Percentiles rank a stretch among this genome's conserved stretches.
phyloP scores from a whole-genome alignment of 1,140 invertebrate species.

The Calycopis cecrops region DNA sequence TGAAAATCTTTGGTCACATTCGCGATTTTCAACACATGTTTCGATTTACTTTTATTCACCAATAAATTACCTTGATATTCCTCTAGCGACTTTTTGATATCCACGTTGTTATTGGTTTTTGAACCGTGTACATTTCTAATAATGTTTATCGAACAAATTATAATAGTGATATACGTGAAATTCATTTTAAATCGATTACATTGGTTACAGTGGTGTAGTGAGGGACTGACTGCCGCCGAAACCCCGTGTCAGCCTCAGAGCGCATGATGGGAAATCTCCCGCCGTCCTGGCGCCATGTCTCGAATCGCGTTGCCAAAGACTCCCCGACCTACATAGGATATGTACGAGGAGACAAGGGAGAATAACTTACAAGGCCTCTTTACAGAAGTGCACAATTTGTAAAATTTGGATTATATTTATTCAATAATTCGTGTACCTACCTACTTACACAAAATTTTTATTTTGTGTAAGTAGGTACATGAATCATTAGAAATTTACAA shows the following conservation, averaged over 20 bases:
- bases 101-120: conserved; percentile 29
- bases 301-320: conserved; percentile 4
- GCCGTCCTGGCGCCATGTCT: conserved; percentile 28
- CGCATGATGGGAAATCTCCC: conserved; percentile 23
- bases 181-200: conserved; percentile 8
- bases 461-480: neutral
- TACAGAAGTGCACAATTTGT: no score
- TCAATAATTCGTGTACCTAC: neutral
- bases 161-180: neutral
- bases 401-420: neutral
- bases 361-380: no score
- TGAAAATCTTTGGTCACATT: conserved; percentile 41
- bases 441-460: neutral
- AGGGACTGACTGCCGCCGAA: neutral
- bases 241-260: neutral
- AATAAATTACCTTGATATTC: conserved; percentile 44
- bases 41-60: conserved; percentile 43
- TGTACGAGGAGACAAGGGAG: no score
- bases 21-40: conserved; percentile 41
- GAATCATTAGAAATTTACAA: neutral
- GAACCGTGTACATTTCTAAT: conserved; percentile 10
- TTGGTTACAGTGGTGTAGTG: neutral
- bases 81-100: conserved; percentile 46
- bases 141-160: conserved; percentile 9
- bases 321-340: neutral